Evolutionary conservation across 1,140 invertebrate genomes (phyloP), one percentile per base, ranked within the genome.

Genomic region (Diplogasteroides magnus): DNA sequence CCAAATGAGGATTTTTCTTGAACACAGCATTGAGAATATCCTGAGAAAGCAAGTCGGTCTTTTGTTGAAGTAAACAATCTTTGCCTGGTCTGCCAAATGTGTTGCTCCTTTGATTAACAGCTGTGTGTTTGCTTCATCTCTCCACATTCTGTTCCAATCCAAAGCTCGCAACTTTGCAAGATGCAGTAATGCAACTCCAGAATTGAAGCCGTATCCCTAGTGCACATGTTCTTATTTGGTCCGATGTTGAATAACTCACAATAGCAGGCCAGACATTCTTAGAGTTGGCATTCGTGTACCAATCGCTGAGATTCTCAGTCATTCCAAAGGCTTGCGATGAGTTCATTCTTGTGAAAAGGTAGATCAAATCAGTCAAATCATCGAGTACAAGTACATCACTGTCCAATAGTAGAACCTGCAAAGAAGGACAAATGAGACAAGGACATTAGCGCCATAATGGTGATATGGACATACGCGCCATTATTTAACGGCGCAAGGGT

Each of bases 331-430:
- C 3, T 37, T 62, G 23, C 19, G 25, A 19, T 28, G 25, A 2
- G 29, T 31, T 26, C 15, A 29, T 14, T 56, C 28, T 14, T 31
- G 11, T 63, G 25, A 68, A 68, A 15, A 15, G 25, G n/a, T 26
- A 14, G 48, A 48, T 63, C 3, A 68, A 23, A 23, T 62, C 56
- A 23, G 58, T 19, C 23, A 68, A 13, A 62, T 68, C 66, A 26
- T 26, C 25, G 25, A 61, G 23, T 14, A 68, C 23, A 28, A 68
- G 2, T 14, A 62, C 6, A 61, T 68, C 66, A n/a, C 23, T 63
- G 29, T 68, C 66, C 56, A 68, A 61, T 6, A 68, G 15, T 15
- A 68, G 58, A 25, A 68, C 59, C 66, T 68, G n/a, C n/a, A n/a
- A n/a, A n/a, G n/a, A n/a, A n/a, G n/a, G n/a, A n/a, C n/a, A n/a